phyloP scores from a whole-genome alignment of 2,888 invertebrate genomes.

The Tetramorium bicarinatum region DNA sequence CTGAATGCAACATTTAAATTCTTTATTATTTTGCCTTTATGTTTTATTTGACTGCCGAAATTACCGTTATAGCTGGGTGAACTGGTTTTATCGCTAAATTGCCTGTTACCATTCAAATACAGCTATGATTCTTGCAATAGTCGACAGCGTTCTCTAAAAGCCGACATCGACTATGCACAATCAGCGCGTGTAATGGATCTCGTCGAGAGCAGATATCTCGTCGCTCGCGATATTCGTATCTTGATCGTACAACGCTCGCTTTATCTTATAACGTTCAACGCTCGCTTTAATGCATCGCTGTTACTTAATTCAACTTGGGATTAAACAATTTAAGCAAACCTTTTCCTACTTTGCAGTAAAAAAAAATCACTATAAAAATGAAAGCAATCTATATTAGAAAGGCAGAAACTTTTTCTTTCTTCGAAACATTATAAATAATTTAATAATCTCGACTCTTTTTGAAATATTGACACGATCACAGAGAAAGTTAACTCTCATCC shows the following conservation, averaged over 20 bases:
- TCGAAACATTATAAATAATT: neutral
- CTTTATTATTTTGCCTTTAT: slow-evolving; percentile 3
- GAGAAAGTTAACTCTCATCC: neutral
- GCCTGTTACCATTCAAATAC: neutral
- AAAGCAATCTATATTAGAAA: neutral
- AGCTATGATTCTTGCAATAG: slow-evolving; percentile 14
- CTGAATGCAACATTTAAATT: neutral
- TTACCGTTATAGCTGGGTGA: slow-evolving; percentile 36
- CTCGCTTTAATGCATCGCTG: neutral
- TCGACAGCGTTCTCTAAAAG: slow-evolving; percentile 48
- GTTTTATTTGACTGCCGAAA: neutral
- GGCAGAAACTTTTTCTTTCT: neutral
- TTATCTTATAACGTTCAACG: neutral
- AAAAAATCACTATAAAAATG: neutral
- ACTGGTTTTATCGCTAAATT: neutral
- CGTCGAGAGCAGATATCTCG: slow-evolving; percentile 46
- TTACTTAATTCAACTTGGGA: neutral
- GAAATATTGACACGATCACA: neutral
- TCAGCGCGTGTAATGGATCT: slow-evolving; percentile 23
- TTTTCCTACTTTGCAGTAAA: neutral
- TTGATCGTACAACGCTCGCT: neutral
- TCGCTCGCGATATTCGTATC: neutral
- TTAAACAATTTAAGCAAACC: neutral
- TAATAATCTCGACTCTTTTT: neutral
- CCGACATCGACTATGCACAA: slow-evolving; percentile 38